These are phyloP conservation scores for Pantala flavescens DNA, from an alignment of 1,140 invertebrate genomes.

Conservation along the genomic window DNA sequence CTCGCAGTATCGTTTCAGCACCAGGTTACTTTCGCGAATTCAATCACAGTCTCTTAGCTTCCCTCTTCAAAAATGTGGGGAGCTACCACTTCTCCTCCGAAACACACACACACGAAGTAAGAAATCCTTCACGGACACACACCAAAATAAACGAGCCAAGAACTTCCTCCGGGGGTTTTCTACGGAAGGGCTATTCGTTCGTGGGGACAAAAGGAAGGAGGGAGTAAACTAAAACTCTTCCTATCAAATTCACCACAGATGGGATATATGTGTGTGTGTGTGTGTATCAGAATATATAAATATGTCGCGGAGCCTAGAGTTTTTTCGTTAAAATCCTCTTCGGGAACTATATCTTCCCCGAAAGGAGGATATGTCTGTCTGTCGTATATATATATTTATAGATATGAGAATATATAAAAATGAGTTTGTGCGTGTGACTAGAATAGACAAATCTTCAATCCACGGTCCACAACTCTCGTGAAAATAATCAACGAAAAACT, in stretches of 20 bases:
- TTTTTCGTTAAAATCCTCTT: too few species aligned
- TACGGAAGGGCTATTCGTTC: too few species aligned
- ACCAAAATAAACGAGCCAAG: background rate
- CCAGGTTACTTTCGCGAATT: constrained; percentile 16
- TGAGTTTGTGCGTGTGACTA: constrained; percentile 8
- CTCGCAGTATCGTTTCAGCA: background rate
- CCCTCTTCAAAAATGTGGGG: constrained; percentile 8
- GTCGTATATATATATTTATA: background rate
- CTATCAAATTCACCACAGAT: too few species aligned
- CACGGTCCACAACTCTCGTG: background rate
- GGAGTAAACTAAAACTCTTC: too few species aligned
- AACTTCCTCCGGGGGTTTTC: too few species aligned
- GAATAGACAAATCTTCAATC: constrained; percentile 3
- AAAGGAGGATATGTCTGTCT: background rate
- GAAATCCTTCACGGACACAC: constrained; percentile 10
- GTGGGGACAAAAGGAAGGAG: too few species aligned
- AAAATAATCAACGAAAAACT: background rate
- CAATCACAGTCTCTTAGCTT: constrained; percentile 16
- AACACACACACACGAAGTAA: constrained; percentile 29
- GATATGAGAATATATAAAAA: background rate
- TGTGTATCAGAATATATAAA: too few species aligned
- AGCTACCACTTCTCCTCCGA: constrained; percentile 21
- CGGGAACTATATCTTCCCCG: background rate
- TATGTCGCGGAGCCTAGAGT: too few species aligned
- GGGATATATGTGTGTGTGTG: too few species aligned